phyloP scores from a whole-genome alignment of 2,113 vertebrate genomes.

The Hydrochoerus hydrochaeris region DNA sequence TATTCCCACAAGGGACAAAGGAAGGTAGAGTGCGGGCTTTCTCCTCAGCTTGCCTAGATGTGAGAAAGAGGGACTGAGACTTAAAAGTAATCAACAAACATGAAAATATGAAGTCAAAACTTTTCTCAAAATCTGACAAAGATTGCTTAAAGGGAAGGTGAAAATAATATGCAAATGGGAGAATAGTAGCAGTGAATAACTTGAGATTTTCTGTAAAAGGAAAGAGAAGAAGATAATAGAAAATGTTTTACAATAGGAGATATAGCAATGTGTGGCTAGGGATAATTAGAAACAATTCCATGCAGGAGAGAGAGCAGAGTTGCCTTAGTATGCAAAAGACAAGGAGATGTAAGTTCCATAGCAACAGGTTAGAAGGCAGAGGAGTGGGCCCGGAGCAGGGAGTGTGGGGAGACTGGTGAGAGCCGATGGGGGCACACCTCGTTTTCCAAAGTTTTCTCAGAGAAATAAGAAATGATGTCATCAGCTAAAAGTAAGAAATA shows the following conservation, averaged over 20 bases:
- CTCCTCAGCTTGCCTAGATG: neutral
- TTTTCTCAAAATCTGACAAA: neutral
- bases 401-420: neutral
- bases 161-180: neutral
- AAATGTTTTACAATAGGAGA: neutral
- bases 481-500: neutral
- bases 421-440: neutral
- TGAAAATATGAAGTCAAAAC: neutral
- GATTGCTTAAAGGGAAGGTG: neutral
- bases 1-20: too few relatives aligned
- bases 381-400: neutral
- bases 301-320: neutral
- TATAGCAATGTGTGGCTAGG: neutral
- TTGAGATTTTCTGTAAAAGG: neutral
- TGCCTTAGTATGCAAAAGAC: neutral
- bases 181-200: neutral
- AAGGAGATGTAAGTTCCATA: neutral
- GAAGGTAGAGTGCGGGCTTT: neutral
- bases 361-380: neutral
- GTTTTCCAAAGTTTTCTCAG: neutral
- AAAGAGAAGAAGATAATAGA: neutral
- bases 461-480: neutral
- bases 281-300: neutral
- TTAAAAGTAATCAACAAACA: neutral
- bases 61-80: accelerated